phyloP scores from a whole-genome alignment of 1,140 invertebrate genomes.

The Phymorhynchus buccinoides region DNA sequence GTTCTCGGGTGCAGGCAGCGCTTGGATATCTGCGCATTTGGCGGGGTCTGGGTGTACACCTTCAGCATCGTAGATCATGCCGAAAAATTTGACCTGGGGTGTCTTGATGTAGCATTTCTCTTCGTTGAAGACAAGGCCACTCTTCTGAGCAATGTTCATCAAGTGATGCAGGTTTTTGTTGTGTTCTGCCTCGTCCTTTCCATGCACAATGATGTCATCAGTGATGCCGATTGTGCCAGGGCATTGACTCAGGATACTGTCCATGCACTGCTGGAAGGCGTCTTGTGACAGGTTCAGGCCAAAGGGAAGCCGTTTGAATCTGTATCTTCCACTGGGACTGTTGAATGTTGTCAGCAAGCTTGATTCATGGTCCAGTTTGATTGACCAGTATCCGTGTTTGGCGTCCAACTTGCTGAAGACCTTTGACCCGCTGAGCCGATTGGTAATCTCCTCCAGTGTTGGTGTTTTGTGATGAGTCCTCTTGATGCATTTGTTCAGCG shows the following conservation, averaged over 20 bases:
- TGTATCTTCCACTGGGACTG: constrained; percentile 66
- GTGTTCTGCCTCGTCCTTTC: constrained; percentile 52
- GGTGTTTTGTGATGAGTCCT: neutral
- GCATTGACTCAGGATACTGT: constrained; percentile 54
- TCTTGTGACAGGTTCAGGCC: constrained; percentile 56
- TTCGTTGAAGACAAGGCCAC: constrained; percentile 23
- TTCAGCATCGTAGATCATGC: neutral
- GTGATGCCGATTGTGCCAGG: constrained; percentile 62
- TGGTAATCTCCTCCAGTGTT: neutral
- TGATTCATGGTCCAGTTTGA: constrained; percentile 44
- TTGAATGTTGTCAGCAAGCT: constrained; percentile 73
- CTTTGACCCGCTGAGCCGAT: neutral
- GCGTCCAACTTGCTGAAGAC: constrained; percentile 46
- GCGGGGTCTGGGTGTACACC: neutral
- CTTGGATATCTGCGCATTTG: neutral
- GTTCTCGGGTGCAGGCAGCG: neutral
- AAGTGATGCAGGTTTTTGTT: constrained; percentile 30
- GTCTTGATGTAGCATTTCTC: neutral
- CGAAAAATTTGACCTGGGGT: constrained; percentile 12
- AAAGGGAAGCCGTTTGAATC: constrained; percentile 68
- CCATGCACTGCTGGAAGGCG: constrained; percentile 64
- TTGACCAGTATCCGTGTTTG: constrained; percentile 29
- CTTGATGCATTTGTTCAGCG: neutral
- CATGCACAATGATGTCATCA: constrained; percentile 68
- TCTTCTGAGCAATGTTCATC: constrained; percentile 16